Base-by-base conservation (phyloP, 2,888 invertebrate species). In the Yponomeuta sedellus region DNA sequence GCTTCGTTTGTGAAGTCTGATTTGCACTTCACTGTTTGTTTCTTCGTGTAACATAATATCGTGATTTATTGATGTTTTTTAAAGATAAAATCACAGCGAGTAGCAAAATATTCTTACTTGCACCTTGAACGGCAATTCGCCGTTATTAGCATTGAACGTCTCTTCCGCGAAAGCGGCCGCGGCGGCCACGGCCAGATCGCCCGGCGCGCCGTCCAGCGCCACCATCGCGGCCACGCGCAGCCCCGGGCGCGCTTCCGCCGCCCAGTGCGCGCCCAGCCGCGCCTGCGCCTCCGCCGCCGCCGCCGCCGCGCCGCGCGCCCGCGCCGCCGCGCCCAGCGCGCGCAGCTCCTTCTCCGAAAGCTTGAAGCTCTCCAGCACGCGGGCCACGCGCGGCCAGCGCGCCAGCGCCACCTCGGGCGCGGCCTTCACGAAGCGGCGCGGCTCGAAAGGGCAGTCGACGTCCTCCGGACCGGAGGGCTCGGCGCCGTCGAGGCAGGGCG, bases 401-500 rank as follows among this genome's bases (percentile, higher is more conserved):
- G 79, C 79, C 25, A 86, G 70, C 2, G 74, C 73, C n/a, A 77
- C 77, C n/a, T 75, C 79, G 70, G 85, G 81, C 3, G 78, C 82
- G 39, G 85, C 69, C 68, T 85, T 88, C 25, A 83, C 71, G 56
- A 86, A 73, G 1, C 87, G 83, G 10, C 82, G 79, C 25, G 85
- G 78, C 67, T 88, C 89, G 70, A 87, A 89, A 8, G 83, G 79
- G 69, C 89, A 88, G 12, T 10, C 19, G n/a, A 25, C 25, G 25
- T 25, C 25, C 25, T 25, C 25, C 25, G n/a, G n/a, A n/a, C 25
- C 25, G 25, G 25, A 4, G 25, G 5, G 25, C 25, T 25, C 1
- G 3, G 25, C 25, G 25, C 12, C 2, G n/a, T 61, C 67, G 19
- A 8, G 3, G 34, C 34, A 34, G 34, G 10, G 20, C 28, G 10